Percentiles rank a stretch among this genome's conserved stretches.
These are phyloP conservation scores for Tridacna crocea DNA, from an alignment of 2,888 invertebrate genomes.

Conservation along the genomic window DNA sequence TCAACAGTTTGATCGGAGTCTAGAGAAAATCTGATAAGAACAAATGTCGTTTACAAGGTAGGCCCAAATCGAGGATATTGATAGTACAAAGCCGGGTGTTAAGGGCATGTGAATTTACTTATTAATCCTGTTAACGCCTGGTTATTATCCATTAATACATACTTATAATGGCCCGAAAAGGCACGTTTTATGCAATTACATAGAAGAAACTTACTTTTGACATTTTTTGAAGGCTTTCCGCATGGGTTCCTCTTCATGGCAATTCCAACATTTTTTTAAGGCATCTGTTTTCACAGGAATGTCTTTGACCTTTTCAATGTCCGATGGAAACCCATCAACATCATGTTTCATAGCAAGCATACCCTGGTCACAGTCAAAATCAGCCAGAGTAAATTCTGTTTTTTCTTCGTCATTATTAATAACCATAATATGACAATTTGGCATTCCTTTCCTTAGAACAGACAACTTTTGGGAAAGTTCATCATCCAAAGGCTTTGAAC, in stretches of 20 bases:
- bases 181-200: too few relatives aligned
- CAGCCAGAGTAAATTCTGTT: not conserved
- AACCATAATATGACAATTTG: not conserved
- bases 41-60: too few relatives aligned
- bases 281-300: conserved; percentile 6
- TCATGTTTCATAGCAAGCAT: not conserved
- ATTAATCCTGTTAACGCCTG: too few relatives aligned
- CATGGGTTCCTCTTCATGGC: conserved; percentile 59
- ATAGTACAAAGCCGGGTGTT: too few relatives aligned
- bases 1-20: too few relatives aligned
- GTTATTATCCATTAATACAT: too few relatives aligned
- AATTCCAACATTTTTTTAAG: conserved; percentile 57
- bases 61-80: too few relatives aligned
- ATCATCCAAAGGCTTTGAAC: conserved; percentile 7
- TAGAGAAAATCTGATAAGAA: too few relatives aligned
- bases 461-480: conserved; percentile 3
- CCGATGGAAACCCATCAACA: not conserved
- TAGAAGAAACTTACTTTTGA: conserved; percentile 64
- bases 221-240: conserved; percentile 68
- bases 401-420: not conserved
- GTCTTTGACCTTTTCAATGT: conserved; percentile 19
- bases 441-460: not conserved
- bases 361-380: not conserved
- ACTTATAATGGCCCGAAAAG: too few relatives aligned
- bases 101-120: too few relatives aligned